phyloP scores from a whole-genome alignment of 1,140 invertebrate species.

The Pteromalus puparum region DNA sequence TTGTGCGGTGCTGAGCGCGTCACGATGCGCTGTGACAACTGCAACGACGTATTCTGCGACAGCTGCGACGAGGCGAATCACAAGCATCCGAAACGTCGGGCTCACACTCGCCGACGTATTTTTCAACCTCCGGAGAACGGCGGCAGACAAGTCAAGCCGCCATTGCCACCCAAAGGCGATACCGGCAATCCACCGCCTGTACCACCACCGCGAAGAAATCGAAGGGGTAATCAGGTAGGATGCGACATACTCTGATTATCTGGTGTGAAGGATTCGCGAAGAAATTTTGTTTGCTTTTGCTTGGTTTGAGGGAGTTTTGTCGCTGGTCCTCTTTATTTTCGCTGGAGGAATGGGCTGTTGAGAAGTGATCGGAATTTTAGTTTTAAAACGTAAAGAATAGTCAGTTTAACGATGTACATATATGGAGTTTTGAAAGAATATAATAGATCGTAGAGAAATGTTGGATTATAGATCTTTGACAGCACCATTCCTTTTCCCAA shows the following conservation, averaged over 20 bases:
- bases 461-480: too few species aligned
- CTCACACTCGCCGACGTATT: slow-evolving; percentile 84
- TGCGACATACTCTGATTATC: slow-evolving; percentile 65
- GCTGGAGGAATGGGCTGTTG: background rate
- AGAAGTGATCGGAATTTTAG: background rate
- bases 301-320: too few species aligned
- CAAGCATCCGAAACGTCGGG: slow-evolving; percentile 89
- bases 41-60: slow-evolving; percentile 87
- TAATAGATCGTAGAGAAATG: too few species aligned
- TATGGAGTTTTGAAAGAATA: too few species aligned
- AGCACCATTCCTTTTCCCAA: too few species aligned
- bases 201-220: slow-evolving; percentile 89
- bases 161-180: slow-evolving; percentile 87
- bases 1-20: slow-evolving; percentile 87
- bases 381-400: too few species aligned
- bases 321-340: background rate
- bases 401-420: too few species aligned
- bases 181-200: slow-evolving; percentile 79
- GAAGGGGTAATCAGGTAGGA: slow-evolving; percentile 74
- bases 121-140: slow-evolving; percentile 14
- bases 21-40: slow-evolving; percentile 86
- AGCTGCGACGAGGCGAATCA: slow-evolving; percentile 96
- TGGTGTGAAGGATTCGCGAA: background rate
- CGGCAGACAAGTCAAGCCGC: slow-evolving; percentile 78
- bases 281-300: too few species aligned